Evolutionary conservation across 2,113 vertebrate genomes (phyloP).

Genomic region (Spermophilus dauricus): DNA sequence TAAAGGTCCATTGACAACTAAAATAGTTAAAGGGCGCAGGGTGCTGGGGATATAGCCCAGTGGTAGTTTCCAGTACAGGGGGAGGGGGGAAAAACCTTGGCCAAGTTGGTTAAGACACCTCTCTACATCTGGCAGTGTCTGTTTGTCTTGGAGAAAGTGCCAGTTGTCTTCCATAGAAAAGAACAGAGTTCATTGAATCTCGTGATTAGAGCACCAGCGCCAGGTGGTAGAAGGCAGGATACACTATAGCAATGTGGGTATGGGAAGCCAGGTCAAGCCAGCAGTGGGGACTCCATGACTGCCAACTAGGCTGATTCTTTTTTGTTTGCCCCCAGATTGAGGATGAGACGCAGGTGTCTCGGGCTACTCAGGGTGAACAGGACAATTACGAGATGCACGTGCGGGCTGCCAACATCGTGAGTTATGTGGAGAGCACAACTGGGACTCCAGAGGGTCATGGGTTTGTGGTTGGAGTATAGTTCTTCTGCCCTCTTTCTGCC

Average conservation of each 20-base stretch:
- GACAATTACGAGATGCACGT: slow-evolving; percentile 99
- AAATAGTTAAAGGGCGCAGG: no score
- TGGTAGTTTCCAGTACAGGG: background rate
- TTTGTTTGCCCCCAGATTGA: slow-evolving; percentile 91
- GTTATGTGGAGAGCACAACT: slow-evolving; percentile 65
- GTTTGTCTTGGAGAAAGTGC: background rate
- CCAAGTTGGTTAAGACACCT: background rate
- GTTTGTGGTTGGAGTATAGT: background rate
- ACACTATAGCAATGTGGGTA: fast-evolving
- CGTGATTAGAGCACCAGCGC: fast-evolving
- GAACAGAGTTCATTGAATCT: no score
- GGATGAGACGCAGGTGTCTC: slow-evolving; percentile 97
- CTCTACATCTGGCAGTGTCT: background rate
- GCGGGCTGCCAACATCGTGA: slow-evolving; percentile 98
- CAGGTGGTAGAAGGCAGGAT: fast-evolving
- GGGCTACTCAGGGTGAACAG: slow-evolving; percentile 97
- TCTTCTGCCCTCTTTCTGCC: background rate
- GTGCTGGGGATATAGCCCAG: background rate
- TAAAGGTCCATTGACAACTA: no score
- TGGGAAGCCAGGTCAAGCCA: background rate
- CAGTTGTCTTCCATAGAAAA: fast-evolving
- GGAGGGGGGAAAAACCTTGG: fast-evolving
- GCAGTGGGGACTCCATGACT: background rate
- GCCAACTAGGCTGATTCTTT: background rate
- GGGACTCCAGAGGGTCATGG: background rate